These are phyloP conservation scores for Acanthisitta chloris DNA, from an alignment of 2,113 vertebrate genomes.

Conservation along the genomic window DNA sequence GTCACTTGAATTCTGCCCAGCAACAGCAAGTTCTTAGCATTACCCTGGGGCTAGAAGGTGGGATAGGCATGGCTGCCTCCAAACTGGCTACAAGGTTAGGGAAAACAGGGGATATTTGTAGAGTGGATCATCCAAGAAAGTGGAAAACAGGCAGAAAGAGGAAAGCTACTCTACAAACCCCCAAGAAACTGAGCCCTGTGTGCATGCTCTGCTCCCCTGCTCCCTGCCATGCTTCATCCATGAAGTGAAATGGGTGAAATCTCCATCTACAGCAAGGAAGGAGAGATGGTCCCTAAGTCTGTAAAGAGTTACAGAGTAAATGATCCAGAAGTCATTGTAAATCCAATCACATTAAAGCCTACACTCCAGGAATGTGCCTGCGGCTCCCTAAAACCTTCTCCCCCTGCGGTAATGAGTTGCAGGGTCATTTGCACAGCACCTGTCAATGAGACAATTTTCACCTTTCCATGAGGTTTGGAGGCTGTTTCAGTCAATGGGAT, in stretches of 20 bases:
- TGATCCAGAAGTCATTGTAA: not conserved
- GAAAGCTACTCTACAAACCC: not conserved
- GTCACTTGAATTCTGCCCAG: not conserved
- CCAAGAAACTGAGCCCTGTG: fast-evolving
- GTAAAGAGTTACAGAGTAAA: not conserved
- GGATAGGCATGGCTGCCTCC: not conserved
- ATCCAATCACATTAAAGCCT: not conserved
- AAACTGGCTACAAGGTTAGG: not conserved
- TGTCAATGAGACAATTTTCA: not conserved
- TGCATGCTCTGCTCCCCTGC: not conserved
- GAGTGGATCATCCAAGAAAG: not conserved
- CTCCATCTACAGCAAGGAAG: not conserved
- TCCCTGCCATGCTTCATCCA: fast-evolving
- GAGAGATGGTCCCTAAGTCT: not conserved
- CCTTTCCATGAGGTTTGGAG: not conserved
- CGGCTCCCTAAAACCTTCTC: not conserved
- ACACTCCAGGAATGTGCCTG: not conserved
- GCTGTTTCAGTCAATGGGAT: not conserved
- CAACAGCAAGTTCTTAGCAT: not conserved
- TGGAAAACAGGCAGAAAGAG: not conserved
- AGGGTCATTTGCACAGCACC: not conserved
- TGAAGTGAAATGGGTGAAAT: not conserved
- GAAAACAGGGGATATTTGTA: fast-evolving
- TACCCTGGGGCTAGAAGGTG: not conserved
- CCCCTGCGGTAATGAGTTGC: not conserved